These are phyloP conservation scores for Pachyuromys duprasi DNA, from an alignment of 2,797 vertebrate species.

Conservation along the genomic window DNA sequence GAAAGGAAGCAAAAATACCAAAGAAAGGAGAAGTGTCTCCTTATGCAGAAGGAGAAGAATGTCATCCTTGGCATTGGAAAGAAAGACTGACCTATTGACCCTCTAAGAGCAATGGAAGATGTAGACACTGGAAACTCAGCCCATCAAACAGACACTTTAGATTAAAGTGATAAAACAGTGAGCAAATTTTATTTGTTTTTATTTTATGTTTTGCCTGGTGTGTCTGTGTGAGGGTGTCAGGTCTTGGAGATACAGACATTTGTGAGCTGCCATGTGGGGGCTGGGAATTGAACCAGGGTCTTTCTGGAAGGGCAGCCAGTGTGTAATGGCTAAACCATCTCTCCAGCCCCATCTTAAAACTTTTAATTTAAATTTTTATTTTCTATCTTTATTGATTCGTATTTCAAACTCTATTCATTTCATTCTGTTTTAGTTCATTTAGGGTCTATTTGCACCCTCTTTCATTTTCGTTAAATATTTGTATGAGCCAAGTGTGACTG, in stretches of 20 bases:
- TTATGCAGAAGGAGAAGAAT: neutral
- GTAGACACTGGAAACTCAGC: neutral
- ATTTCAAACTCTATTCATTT: neutral
- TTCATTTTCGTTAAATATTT: neutral
- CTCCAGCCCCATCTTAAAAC: neutral
- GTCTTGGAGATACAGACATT: no score
- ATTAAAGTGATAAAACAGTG: conserved; percentile 6
- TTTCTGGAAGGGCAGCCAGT: no score
- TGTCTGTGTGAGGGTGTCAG: no score
- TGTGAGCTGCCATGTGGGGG: no score
- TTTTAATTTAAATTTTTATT: neutral
- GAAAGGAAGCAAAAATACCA: neutral
- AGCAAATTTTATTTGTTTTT: neutral
- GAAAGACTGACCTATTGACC: neutral
- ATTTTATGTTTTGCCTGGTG: no score
- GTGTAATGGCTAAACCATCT: no score
- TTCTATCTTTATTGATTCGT: neutral
- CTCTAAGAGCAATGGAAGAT: neutral
- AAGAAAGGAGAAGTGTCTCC: neutral
- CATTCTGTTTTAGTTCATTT: neutral
- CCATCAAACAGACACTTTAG: conserved; percentile 15
- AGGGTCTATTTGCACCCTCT: neutral
- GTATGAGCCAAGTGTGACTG: no score
- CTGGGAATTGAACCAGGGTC: no score
- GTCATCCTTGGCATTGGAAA: neutral